phyloP scores from a whole-genome alignment of 2,113 vertebrate species.

The Aphyosemion australe region DNA sequence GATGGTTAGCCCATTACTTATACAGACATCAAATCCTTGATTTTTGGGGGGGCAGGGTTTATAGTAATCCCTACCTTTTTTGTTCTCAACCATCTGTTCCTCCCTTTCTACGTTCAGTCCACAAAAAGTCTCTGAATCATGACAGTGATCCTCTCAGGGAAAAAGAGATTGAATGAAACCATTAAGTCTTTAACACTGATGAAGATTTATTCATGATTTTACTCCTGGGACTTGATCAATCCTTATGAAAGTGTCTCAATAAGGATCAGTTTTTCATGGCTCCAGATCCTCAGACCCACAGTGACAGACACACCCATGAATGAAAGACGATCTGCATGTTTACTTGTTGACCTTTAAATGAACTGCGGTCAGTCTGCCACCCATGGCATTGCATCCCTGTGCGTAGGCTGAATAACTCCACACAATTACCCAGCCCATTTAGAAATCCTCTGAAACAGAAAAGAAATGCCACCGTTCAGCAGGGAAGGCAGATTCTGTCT shows the following conservation, averaged over 20 bases:
- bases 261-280: conserved; percentile 1
- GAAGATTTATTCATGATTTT: conserved; percentile 16
- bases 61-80: too few species aligned
- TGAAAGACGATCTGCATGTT: conserved; percentile 59
- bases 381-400: conserved; percentile 40
- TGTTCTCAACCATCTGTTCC: not conserved
- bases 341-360: conserved; percentile 65
- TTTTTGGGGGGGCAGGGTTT: too few species aligned
- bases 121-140: conserved; percentile 31
- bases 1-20: too few species aligned
- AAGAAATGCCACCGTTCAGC: too few species aligned
- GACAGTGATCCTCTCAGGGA: conserved; percentile 37
- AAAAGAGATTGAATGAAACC: conserved; percentile 24
- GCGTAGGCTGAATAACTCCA: too few species aligned
- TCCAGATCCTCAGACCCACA: not conserved
- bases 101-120: not conserved
- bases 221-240: conserved; percentile 46
- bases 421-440: conserved; percentile 51
- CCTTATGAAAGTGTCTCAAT: conserved; percentile 32
- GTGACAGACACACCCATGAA: conserved; percentile 8
- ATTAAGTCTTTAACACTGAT: conserved; percentile 26
- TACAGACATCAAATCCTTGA: too few species aligned
- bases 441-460: conserved; percentile 19
- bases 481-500: not conserved
- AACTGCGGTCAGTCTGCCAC: conserved; percentile 51